Base-by-base conservation (phyloP, 2,797 vertebrate species). In the Scyliorhinus canicula region DNA sequence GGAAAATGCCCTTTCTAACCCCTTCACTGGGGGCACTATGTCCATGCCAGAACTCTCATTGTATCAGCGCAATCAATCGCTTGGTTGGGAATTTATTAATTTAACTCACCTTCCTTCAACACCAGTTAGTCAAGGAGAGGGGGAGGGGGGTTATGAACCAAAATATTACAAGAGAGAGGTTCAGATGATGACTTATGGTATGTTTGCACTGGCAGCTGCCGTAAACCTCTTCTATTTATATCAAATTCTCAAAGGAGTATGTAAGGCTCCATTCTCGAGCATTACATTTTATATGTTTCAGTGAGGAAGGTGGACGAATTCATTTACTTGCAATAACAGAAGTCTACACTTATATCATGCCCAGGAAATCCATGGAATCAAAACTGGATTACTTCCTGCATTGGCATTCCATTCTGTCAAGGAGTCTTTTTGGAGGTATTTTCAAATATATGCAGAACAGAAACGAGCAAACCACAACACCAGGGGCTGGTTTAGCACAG, bases 1-100 rank as follows among this genome's bases (percentile, higher is more conserved):
- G 93, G 67, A 52, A 74, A 94, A 52, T 55, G 44, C 63, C 93
- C 93, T 69, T 35, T 74, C 47, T 74, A 94, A 94, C 67, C 93
- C 47, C 31, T 74, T 9, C 67, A 74, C 47, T n/a, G n/a, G 11
- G 65, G 67, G 44, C 67, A 52, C 74, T 74, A 94, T 55, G 50
- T 94, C 47, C n/a, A 26, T 91, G 60, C 88, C 57, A 44, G n/a
- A 91, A 44, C 26, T 91, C n/a, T 63, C 57, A 91, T 63, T 63
- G 57, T 60, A 91, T n/a, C n/a, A 91, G 88, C 3, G 85, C 14
- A 88, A 35, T 31, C 85, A 91, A 35, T 40, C 40, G 88, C 88
- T 63, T 40, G 35, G 88, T 91, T 91, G 35, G n/a, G 88, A 88
- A 63, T 35, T 91, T 55, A 91, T 65, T 44, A 65, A 65, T 63